Evolutionary conservation across 2,113 vertebrate species (phyloP).

Genomic region (Pachyramphus minor): DNA sequence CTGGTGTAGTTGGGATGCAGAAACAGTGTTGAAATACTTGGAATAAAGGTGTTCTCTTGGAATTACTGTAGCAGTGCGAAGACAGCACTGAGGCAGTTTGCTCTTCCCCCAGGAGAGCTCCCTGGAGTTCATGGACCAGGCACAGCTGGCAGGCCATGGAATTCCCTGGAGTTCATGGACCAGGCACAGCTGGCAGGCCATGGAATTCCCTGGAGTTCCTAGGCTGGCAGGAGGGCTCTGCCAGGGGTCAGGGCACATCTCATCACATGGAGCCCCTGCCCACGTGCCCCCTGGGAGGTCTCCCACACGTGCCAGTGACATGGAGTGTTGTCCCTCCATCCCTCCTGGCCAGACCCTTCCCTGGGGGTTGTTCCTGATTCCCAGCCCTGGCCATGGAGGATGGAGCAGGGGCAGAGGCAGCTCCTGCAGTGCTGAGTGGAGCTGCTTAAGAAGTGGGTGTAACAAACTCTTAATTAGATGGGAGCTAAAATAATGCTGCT

Average conservation of each 20-base stretch:
- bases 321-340: rapidly evolving
- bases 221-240: background rate
- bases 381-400: background rate
- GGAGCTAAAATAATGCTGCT: background rate
- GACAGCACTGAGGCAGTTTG: rapidly evolving
- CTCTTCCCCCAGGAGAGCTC: background rate
- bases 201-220: background rate
- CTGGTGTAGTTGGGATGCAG: rapidly evolving
- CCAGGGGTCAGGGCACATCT: rapidly evolving
- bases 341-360: background rate
- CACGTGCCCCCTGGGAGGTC: rapidly evolving
- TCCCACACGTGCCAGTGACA: rapidly evolving
- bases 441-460: conserved; percentile 12
- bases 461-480: conserved; percentile 6
- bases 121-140: background rate
- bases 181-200: background rate
- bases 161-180: background rate
- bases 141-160: background rate
- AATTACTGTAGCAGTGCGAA: background rate
- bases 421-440: background rate
- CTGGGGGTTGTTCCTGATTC: background rate
- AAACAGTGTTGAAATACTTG: rapidly evolving
- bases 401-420: background rate
- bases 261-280: rapidly evolving
- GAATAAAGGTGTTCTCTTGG: background rate